A percentile compares a stretch with the other conserved stretches of the same genome.
Evolutionary conservation across 2,797 vertebrate species (phyloP).

Genomic region (Lindbergichthys nudifrons): DNA sequence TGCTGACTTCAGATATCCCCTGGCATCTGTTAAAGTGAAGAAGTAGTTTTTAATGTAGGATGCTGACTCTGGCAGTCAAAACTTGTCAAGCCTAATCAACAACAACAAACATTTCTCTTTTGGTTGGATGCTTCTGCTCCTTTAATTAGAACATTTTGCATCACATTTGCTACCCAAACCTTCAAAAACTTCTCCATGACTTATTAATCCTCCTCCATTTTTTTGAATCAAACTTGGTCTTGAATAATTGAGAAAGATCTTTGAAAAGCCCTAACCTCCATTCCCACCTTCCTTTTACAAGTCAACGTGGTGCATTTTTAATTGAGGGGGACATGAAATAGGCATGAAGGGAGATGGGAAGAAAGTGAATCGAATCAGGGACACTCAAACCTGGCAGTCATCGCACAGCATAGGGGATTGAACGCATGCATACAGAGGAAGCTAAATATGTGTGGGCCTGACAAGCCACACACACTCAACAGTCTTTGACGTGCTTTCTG

Average conservation of each 20-base stretch:
- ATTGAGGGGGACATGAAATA: constrained; percentile 77
- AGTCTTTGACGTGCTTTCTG: constrained; percentile 57
- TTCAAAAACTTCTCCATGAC: constrained; percentile 67
- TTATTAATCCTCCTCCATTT: constrained; percentile 78
- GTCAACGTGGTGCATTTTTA: constrained; percentile 82
- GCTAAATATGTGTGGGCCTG: constrained; percentile 63
- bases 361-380: constrained; percentile 71
- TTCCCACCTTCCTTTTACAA: constrained; percentile 78
- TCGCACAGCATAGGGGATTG: constrained; percentile 10
- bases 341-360: constrained; percentile 69
- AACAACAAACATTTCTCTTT: constrained; percentile 37
- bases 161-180: constrained; percentile 55
- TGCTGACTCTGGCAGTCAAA: constrained; percentile 42
- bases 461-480: constrained; percentile 63
- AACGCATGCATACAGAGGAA: constrained; percentile 37
- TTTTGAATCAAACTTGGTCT: constrained; percentile 73
- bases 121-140: constrained; percentile 21
- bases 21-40: constrained; percentile 19
- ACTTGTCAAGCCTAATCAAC: constrained; percentile 35
- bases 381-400: constrained; percentile 61
- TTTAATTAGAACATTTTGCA: constrained; percentile 47
- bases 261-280: constrained; percentile 77
- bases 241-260: constrained; percentile 80
- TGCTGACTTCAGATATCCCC: constrained; percentile 18
- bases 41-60: constrained; percentile 4